Conservation (phyloP, 2,888 invertebrate species). For the Lydus trimaculatus region DNA sequence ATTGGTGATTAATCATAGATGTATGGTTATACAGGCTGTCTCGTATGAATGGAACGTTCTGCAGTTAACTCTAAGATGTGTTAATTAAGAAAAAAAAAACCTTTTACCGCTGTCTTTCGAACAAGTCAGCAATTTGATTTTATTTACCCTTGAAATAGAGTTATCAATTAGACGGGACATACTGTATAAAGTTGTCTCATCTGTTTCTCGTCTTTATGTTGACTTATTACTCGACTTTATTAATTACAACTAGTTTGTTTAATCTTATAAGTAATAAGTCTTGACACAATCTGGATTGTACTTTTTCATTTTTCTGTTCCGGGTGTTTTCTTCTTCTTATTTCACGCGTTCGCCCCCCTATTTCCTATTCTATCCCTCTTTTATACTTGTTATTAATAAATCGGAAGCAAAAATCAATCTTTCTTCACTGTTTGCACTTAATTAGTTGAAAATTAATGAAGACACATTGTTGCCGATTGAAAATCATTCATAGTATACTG, state of each 20-base stretch:
- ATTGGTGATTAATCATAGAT: not conserved
- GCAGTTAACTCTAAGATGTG: too few species aligned
- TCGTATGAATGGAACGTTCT: too few species aligned
- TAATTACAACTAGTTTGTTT: conserved; percentile 31
- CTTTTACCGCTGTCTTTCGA: too few species aligned
- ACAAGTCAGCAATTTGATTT: too few species aligned
- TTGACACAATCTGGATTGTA: conserved; percentile 29
- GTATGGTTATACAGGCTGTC: too few species aligned
- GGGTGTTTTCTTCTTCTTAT: not conserved
- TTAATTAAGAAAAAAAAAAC: too few species aligned
- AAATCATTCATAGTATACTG: too few species aligned
- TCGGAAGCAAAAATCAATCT: conserved; percentile 34
- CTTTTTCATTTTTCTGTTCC: conserved; percentile 21
- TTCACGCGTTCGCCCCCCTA: not conserved
- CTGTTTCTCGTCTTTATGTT: not conserved
- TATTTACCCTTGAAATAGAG: too few species aligned
- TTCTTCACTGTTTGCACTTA: conserved; percentile 35
- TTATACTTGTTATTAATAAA: conserved; percentile 26
- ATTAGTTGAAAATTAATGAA: conserved; percentile 36
- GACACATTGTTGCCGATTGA: conserved; percentile 30
- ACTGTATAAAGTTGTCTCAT: not conserved
- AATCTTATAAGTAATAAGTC: conserved; percentile 35
- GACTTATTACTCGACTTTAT: conserved; percentile 13
- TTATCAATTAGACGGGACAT: not conserved
- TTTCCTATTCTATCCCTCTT: not conserved